phyloP scores from a whole-genome alignment of 2,888 invertebrate species.

The Heliconius aoede region DNA sequence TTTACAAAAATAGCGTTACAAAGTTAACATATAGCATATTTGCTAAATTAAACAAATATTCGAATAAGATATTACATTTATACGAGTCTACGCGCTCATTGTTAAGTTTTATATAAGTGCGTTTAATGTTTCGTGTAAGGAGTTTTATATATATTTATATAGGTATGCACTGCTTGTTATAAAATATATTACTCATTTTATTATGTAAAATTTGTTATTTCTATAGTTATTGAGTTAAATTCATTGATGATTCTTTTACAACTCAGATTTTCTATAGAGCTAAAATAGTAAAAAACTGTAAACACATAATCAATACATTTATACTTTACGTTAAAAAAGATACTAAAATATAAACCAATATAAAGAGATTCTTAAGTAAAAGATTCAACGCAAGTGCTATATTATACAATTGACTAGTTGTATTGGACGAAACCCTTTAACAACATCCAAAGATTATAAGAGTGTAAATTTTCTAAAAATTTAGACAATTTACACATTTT shows the following conservation, averaged over 20 bases:
- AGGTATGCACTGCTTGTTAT: neutral
- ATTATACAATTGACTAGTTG: slow-evolving; percentile 9
- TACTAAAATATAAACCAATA: neutral
- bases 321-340: neutral
- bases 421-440: neutral
- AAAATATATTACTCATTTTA: neutral
- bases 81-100: neutral
- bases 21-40: neutral
- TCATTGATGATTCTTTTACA: neutral
- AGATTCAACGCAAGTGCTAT: neutral
- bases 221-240: neutral
- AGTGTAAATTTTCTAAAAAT: neutral
- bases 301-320: neutral
- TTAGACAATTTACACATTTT: neutral
- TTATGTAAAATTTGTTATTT: neutral
- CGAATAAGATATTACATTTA: too few relatives aligned
- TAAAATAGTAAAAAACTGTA: neutral
- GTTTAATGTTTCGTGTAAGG: neutral
- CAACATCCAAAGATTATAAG: neutral
- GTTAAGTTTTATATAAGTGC: neutral
- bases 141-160: neutral
- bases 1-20: neutral
- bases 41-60: neutral
- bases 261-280: neutral
- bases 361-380: neutral